These are phyloP conservation scores for Ctenosaura bakeri DNA, from an alignment of 2,797 vertebrate genomes.

Conservation along the genomic window DNA sequence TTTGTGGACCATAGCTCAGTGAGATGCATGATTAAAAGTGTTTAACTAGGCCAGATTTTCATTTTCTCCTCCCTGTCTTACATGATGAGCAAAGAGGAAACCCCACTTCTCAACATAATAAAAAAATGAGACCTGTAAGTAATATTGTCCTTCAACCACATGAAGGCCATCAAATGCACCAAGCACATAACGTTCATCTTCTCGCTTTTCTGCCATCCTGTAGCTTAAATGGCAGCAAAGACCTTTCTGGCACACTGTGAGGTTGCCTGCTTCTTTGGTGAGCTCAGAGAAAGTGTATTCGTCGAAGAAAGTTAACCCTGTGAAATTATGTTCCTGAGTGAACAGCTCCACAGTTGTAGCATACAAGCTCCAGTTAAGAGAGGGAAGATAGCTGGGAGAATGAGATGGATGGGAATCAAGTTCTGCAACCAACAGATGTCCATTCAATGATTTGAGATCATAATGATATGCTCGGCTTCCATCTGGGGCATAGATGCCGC, in stretches of 20 bases:
- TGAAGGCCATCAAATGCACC: conserved; percentile 79
- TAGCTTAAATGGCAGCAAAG: conserved; percentile 80
- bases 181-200: conserved; percentile 74
- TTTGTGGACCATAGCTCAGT: neutral
- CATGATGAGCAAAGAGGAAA: neutral
- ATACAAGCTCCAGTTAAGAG: conserved; percentile 71
- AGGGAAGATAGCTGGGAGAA: conserved; percentile 27
- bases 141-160: conserved; percentile 76
- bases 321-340: conserved; percentile 57
- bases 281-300: conserved; percentile 74
- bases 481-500: conserved; percentile 76
- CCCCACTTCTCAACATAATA: neutral
- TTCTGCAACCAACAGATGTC: conserved; percentile 74
- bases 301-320: conserved; percentile 72
- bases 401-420: conserved; percentile 64
- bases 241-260: conserved; percentile 76
- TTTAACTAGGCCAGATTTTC: neutral
- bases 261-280: conserved; percentile 53
- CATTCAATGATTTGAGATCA: conserved; percentile 74
- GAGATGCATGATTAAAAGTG: neutral
- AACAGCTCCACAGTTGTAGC: conserved; percentile 46
- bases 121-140: conserved; percentile 76
- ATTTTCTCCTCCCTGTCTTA: neutral
- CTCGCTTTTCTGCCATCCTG: conserved; percentile 61
- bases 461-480: conserved; percentile 72